Evolutionary conservation across 2,113 vertebrate species (phyloP).

Genomic region (Protomyctophum bolini): DNA sequence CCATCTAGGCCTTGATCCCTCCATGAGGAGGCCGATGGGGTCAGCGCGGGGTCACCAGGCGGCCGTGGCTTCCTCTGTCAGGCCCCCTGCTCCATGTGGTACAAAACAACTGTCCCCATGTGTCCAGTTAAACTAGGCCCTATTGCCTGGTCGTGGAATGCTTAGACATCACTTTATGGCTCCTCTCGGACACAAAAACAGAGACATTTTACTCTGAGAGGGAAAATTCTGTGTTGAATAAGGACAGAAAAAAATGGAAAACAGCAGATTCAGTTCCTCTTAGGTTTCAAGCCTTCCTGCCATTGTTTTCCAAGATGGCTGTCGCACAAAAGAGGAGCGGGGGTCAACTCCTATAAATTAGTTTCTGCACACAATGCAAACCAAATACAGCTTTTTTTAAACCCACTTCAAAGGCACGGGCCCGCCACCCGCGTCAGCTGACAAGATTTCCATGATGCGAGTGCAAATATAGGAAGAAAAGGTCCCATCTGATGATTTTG

Average conservation of each 20-base stretch:
- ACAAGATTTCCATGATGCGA: constrained; percentile 67
- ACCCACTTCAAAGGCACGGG: constrained; percentile 83
- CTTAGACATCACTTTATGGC: constrained; percentile 79
- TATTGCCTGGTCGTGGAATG: constrained; percentile 81
- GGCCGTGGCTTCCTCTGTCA: constrained; percentile 78
- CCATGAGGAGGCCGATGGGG: constrained; percentile 74
- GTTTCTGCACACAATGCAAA: constrained; percentile 88
- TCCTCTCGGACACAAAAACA: constrained; percentile 82
- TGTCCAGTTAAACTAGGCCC: constrained; percentile 81
- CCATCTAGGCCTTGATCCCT: constrained; percentile 74
- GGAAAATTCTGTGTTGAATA: constrained; percentile 87
- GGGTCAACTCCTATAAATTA: constrained; percentile 94
- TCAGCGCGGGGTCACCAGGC: constrained; percentile 80
- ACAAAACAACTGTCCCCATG: constrained; percentile 85
- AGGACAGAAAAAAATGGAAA: constrained; percentile 81
- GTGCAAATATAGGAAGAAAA: constrained; percentile 56
- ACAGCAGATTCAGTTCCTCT: constrained; percentile 87
- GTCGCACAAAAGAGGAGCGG: constrained; percentile 88
- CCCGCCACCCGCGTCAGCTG: constrained; percentile 58
- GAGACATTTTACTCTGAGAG: constrained; percentile 83
- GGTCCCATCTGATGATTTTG: constrained; percentile 50
- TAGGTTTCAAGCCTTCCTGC: constrained; percentile 92
- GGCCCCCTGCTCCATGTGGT: constrained; percentile 67
- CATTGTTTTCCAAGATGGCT: constrained; percentile 91
- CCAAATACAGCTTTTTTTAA: constrained; percentile 83